phyloP scores from a whole-genome alignment of 1,140 invertebrate genomes.

The Diorhabda elongata region DNA sequence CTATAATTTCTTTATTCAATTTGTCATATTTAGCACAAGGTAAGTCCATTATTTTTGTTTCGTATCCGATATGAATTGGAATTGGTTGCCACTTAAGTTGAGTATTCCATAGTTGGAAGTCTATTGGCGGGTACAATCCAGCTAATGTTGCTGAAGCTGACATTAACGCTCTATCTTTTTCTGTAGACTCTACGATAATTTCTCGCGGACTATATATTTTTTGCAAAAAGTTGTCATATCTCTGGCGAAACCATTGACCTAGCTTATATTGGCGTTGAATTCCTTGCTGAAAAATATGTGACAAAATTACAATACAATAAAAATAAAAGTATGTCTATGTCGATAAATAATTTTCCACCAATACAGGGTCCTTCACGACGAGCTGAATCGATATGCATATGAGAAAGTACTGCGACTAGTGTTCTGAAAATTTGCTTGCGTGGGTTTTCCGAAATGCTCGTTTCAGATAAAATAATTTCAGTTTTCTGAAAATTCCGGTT shows the following conservation, averaged over 20 bases:
- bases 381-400: no score
- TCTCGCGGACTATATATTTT: constrained; percentile 48
- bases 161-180: constrained; percentile 84
- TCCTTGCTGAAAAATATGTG: constrained; percentile 23
- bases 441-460: no score
- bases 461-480: no score
- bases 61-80: constrained; percentile 73
- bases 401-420: no score
- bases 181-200: constrained; percentile 58
- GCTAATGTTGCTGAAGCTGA: constrained; percentile 80
- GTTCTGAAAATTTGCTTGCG: no score
- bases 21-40: constrained; percentile 60
- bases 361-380: no score
- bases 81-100: constrained; percentile 81
- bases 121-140: constrained; percentile 67
- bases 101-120: constrained; percentile 62
- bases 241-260: constrained; percentile 67
- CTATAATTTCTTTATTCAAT: constrained; percentile 41
- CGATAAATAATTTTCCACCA: no score
- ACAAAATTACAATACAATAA: background rate
- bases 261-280: constrained; percentile 59
- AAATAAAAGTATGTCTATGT: no score
- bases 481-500: no score
- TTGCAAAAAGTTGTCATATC: constrained; percentile 60
- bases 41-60: constrained; percentile 52